These are phyloP conservation scores for Xestoiulus laeticollis DNA, from an alignment of 2,888 invertebrate species.

Conservation along the genomic window DNA sequence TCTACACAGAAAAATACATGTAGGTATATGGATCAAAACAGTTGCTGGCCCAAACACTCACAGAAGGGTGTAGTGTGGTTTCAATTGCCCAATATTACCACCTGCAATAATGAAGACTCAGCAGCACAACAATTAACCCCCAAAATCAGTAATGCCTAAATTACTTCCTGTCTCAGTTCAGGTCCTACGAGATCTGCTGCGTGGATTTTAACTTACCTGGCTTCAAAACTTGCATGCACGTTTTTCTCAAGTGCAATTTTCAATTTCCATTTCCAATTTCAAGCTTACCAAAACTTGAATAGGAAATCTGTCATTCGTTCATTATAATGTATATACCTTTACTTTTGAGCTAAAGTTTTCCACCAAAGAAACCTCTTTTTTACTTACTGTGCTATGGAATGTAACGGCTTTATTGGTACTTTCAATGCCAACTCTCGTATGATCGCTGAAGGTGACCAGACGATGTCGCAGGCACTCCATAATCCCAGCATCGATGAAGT, in stretches of 20 bases:
- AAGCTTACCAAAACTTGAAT: too few relatives aligned
- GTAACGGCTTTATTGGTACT: slow-evolving; percentile 62
- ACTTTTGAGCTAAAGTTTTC: too few relatives aligned
- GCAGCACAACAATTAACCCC: not conserved
- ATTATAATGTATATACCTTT: too few relatives aligned
- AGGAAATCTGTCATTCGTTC: too few relatives aligned
- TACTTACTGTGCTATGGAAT: slow-evolving; percentile 64
- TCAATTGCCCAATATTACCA: not conserved
- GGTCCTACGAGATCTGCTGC: not conserved
- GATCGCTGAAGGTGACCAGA: slow-evolving; percentile 69
- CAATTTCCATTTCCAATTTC: too few relatives aligned
- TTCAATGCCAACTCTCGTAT: slow-evolving; percentile 61
- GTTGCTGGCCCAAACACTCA: not conserved
- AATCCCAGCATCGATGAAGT: slow-evolving; percentile 90
- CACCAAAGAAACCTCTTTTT: too few relatives aligned
- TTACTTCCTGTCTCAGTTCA: not conserved
- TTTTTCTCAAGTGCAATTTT: too few relatives aligned
- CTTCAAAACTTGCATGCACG: too few relatives aligned
- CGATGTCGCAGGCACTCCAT: slow-evolving; percentile 92
- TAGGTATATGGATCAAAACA: not conserved
- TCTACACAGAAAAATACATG: not conserved
- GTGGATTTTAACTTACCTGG: too few relatives aligned
- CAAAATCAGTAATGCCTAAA: not conserved
- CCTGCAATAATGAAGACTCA: not conserved
- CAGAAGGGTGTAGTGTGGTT: not conserved